Conservation (phyloP, 2,888 invertebrate genomes). For the Thymelicus lineola region DNA sequence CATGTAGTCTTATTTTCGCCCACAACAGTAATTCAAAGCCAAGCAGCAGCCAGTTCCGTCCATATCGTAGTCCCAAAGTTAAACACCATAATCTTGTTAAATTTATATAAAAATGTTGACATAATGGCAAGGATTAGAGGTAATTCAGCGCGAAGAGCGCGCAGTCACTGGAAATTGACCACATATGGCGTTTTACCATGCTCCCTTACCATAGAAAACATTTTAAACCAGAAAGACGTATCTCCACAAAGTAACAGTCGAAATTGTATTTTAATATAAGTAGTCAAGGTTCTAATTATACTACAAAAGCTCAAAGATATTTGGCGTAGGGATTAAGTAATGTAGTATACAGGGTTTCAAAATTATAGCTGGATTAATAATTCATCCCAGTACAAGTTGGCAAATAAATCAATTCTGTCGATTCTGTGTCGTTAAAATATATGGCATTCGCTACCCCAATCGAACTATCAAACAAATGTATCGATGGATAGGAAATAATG, state of each 20-base stretch:
- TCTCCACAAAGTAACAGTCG: conserved; percentile 1
- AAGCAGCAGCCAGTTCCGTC: conserved; percentile 13
- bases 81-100: conserved; percentile 51
- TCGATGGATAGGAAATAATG: not conserved
- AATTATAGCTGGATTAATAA: conserved; percentile 67
- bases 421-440: conserved; percentile 39
- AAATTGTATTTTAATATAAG: not conserved
- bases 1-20: not conserved
- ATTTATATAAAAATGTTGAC: conserved; percentile 71
- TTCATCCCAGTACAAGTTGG: conserved; percentile 59
- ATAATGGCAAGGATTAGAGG: conserved; percentile 73
- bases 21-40: conserved; percentile 1
- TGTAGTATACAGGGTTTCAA: conserved; percentile 48
- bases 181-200: conserved; percentile 71
- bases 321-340: not conserved
- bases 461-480: conserved; percentile 17
- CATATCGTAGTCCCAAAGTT: conserved; percentile 30
- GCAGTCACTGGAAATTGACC: conserved; percentile 63
- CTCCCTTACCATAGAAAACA: conserved; percentile 37
- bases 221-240: conserved; percentile 24
- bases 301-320: conserved; percentile 2
- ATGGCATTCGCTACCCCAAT: conserved; percentile 22
- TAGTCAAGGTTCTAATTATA: conserved; percentile 35
- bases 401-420: conserved; percentile 57
- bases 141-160: conserved; percentile 68